Percentiles rank a stretch among this genome's conserved stretches.
phyloP scores from a whole-genome alignment of 2,797 vertebrate species.

The Ambastaia sidthimunki region DNA sequence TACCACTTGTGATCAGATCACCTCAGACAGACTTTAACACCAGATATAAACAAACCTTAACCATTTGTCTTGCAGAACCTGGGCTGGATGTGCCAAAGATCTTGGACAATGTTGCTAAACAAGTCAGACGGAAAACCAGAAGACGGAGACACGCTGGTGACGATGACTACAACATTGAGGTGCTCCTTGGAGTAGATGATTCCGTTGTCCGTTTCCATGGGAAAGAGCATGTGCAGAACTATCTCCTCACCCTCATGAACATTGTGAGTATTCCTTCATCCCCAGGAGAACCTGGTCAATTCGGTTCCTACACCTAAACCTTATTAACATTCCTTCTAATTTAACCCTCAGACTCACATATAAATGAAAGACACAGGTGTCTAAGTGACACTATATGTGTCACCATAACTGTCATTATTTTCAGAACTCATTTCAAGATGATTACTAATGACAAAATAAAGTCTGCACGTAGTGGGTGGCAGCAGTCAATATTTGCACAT shows the following conservation, averaged over 20 bases:
- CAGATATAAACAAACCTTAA: not conserved
- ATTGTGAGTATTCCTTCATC: constrained; percentile 85
- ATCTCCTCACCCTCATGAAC: constrained; percentile 98
- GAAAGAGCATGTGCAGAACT: constrained; percentile 98
- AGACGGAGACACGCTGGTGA: constrained; percentile 82
- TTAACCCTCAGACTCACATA: not conserved
- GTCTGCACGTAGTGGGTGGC: not conserved
- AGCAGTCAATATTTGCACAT: constrained; percentile 8
- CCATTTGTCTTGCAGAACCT: constrained; percentile 63
- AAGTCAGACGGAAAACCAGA: constrained; percentile 80
- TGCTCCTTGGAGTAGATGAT: constrained; percentile 95
- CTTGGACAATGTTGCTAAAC: constrained; percentile 76
- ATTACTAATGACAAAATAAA: constrained; percentile 11
- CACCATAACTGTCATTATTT: too few species aligned
- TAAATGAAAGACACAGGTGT: constrained; percentile 14
- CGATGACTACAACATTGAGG: constrained; percentile 92
- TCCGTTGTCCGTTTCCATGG: constrained; percentile 97
- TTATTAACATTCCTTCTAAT: constrained; percentile 1
- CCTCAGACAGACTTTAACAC: not conserved
- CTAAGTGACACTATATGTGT: not conserved
- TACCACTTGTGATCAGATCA: not conserved
- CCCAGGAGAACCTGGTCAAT: constrained; percentile 2
- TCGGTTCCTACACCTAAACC: not conserved
- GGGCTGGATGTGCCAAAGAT: constrained; percentile 70
- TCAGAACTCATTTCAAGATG: constrained; percentile 15